Conservation (phyloP, 2,113 vertebrate species). For the Bufo gargarizans region DNA sequence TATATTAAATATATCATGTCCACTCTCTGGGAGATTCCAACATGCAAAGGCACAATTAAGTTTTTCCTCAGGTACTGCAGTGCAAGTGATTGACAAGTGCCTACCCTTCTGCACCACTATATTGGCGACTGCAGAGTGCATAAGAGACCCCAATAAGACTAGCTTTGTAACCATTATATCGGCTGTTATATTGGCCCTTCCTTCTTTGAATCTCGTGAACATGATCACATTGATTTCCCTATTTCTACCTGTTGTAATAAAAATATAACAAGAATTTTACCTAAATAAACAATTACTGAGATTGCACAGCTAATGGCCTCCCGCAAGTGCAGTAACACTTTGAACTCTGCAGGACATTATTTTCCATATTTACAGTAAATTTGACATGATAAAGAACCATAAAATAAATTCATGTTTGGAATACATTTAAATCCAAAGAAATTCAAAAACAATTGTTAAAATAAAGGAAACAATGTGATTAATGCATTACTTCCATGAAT, state of each 20-base stretch:
- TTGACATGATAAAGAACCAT: neutral
- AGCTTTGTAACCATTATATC: neutral
- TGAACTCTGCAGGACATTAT: neutral
- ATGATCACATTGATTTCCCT: neutral
- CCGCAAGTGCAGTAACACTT: neutral
- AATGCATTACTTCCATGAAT: neutral
- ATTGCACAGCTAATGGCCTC: neutral
- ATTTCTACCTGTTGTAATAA: neutral
- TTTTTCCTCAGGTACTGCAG: conserved; percentile 65
- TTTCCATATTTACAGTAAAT: neutral
- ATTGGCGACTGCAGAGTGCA: conserved; percentile 54
- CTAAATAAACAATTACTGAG: neutral
- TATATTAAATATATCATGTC: conserved; percentile 71
- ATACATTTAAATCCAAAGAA: neutral
- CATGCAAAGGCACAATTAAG: conserved; percentile 68
- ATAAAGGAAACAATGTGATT: neutral
- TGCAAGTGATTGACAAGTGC: conserved; percentile 61
- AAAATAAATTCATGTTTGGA: neutral
- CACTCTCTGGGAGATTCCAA: conserved; percentile 67
- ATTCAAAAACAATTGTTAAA: neutral
- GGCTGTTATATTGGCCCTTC: neutral
- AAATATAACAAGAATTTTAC: neutral
- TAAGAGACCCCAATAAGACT: conserved; percentile 35
- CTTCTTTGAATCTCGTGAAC: neutral
- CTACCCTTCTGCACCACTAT: conserved; percentile 59